A percentile compares a stretch with the other conserved stretches of the same genome.
Conservation (phyloP, 2,113 vertebrate genomes). For the Colinus virginianus region DNA sequence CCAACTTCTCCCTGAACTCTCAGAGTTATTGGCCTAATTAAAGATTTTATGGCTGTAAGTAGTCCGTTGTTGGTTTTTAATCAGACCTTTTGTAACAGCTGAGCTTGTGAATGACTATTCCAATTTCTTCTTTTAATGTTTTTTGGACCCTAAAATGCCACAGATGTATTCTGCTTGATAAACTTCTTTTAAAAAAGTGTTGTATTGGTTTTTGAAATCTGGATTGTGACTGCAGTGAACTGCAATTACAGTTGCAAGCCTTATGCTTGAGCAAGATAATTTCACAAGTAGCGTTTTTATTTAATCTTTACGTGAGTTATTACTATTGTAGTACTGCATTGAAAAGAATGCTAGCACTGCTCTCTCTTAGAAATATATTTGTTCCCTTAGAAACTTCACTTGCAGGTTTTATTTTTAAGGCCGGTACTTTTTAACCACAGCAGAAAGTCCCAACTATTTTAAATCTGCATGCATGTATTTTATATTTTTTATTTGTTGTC, state of each 20-base stretch:
- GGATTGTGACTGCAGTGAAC: background rate
- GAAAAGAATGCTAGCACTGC: background rate
- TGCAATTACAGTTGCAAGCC: background rate
- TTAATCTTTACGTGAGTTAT: constrained; percentile 14
- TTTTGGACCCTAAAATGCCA: background rate
- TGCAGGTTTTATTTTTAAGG: background rate
- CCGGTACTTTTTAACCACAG: background rate
- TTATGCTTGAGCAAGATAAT: background rate
- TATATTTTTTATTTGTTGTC: background rate
- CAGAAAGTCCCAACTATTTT: background rate
- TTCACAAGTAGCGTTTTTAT: constrained; percentile 1
- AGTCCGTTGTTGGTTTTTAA: background rate
- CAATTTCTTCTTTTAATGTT: rapidly evolving
- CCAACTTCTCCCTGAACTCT: background rate
- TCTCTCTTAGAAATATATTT: background rate
- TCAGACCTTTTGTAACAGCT: background rate
- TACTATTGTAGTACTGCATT: background rate
- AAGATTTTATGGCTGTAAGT: background rate
- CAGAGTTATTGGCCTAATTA: background rate
- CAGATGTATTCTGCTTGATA: background rate
- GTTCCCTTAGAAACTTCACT: background rate
- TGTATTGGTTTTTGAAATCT: background rate
- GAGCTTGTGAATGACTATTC: background rate
- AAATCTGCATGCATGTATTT: background rate
- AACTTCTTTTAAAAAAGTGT: background rate